phyloP scores from a whole-genome alignment of 2,888 invertebrate species.

The Ennomos fuscantarius region DNA sequence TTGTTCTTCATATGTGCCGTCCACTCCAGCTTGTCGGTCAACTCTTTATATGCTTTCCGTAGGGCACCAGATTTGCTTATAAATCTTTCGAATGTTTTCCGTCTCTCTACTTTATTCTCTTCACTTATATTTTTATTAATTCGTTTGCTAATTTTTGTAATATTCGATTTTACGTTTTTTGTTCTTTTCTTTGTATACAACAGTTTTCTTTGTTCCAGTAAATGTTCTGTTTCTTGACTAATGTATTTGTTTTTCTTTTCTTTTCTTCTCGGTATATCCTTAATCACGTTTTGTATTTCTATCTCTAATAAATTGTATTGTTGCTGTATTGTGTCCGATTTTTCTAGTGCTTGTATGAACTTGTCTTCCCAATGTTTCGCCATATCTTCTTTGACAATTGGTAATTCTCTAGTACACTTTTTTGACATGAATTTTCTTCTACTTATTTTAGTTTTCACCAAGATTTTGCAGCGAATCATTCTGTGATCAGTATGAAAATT shows the following conservation, averaged over 20 bases:
- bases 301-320: no score
- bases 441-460: not conserved
- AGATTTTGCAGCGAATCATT: conserved; percentile 3
- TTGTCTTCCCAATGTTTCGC: no score
- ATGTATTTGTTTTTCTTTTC: no score
- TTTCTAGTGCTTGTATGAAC: no score
- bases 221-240: no score
- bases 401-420: not conserved
- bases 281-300: no score
- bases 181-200: conserved; percentile 4
- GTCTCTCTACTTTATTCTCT: conserved; percentile 3
- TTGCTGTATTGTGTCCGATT: no score
- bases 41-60: conserved; percentile 2
- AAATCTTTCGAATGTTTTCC: not conserved
- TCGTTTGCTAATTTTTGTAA: conserved; percentile 2
- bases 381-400: no score
- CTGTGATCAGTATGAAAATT: conserved; percentile 9
- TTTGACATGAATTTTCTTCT: not conserved
- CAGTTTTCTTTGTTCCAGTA: no score
- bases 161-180: not conserved
- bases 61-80: conserved; percentile 3
- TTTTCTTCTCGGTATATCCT: no score
- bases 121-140: conserved; percentile 5
- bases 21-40: no score
- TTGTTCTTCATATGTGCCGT: conserved; percentile 1